Conservation (phyloP, 2,888 invertebrate species). For the Leucophora obtusa region DNA sequence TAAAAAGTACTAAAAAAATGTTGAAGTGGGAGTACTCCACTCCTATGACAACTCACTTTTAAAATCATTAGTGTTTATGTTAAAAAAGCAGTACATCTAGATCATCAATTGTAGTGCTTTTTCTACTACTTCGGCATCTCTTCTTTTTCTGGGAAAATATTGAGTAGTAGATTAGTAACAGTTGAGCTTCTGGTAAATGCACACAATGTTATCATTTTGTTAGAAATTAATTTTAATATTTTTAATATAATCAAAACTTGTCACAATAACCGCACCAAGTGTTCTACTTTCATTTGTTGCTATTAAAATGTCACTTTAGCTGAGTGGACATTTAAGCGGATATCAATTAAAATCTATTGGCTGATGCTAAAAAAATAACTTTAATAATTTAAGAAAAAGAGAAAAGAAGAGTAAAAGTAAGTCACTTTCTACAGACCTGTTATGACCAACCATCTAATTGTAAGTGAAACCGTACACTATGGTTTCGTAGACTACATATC, state of each 20-base stretch:
- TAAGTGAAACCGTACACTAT: too few relatives aligned
- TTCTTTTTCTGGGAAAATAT: too few relatives aligned
- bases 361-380: constrained; percentile 4
- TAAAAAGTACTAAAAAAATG: too few relatives aligned
- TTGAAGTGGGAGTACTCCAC: too few relatives aligned
- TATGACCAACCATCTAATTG: neutral
- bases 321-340: constrained; percentile 38
- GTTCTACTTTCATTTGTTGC: constrained; percentile 5
- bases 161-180: too few relatives aligned
- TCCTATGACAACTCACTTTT: too few relatives aligned
- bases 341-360: constrained; percentile 39
- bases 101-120: too few relatives aligned
- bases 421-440: constrained; percentile 52
- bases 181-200: too few relatives aligned
- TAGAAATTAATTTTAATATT: neutral
- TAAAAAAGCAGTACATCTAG: too few relatives aligned
- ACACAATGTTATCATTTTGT: neutral
- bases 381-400: constrained; percentile 20
- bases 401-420: constrained; percentile 54
- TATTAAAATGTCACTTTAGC: neutral
- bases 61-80: too few relatives aligned
- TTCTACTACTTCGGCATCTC: too few relatives aligned
- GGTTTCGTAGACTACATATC: too few relatives aligned
- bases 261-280: neutral
- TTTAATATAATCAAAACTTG: neutral